Evolutionary conservation across 2,113 vertebrate species (phyloP).

Genomic region (Python bivittatus): DNA sequence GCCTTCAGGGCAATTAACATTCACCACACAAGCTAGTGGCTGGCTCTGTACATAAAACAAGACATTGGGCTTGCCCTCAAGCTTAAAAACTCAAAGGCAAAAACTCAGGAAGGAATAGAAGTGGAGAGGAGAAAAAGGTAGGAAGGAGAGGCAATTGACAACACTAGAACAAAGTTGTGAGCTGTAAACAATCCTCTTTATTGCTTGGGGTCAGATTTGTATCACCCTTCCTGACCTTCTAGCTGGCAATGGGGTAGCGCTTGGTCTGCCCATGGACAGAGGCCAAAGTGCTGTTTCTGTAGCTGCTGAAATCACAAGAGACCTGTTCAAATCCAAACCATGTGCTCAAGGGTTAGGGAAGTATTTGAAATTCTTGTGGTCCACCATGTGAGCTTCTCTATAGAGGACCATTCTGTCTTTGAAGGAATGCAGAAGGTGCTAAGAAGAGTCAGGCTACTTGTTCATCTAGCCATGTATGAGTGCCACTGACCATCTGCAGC

Average conservation of each 20-base stretch:
- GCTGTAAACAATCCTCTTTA: not conserved
- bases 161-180: not conserved
- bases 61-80: not conserved
- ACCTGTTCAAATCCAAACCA: not conserved
- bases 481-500: not conserved
- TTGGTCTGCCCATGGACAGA: not conserved
- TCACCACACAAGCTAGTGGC: not conserved
- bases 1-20: not conserved
- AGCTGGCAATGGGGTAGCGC: not conserved
- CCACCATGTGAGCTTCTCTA: not conserved
- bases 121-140: not conserved
- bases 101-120: not conserved
- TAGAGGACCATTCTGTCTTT: not conserved
- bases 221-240: not conserved
- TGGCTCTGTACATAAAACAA: not conserved
- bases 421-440: not conserved
- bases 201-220: not conserved
- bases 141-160: not conserved
- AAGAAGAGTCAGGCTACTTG: not conserved
- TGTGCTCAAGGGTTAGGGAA: not conserved
- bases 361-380: not conserved
- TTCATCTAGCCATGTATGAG: not conserved
- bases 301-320: not conserved
- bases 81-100: not conserved
- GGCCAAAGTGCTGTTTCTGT: not conserved